Conservation (phyloP, 1,140 invertebrate genomes). For the Heliconius nattereri region DNA sequence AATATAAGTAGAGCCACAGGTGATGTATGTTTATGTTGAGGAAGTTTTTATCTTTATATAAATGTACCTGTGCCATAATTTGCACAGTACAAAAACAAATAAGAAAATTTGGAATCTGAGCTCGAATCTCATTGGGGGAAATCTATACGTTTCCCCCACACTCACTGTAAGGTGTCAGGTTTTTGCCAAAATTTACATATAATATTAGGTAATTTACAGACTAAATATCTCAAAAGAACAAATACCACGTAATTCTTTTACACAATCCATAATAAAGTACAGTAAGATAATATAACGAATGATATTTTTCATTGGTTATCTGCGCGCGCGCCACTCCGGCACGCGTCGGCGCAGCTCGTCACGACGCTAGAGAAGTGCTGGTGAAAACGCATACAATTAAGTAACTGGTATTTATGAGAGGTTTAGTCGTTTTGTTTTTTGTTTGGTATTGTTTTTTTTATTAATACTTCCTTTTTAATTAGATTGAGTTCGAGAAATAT, state of each 20-base stretch:
- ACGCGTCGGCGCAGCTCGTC: constrained; percentile 34
- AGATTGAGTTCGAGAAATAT: too few relatives aligned
- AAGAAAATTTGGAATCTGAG: too few relatives aligned
- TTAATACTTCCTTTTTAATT: background rate
- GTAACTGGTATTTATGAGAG: constrained; percentile 24
- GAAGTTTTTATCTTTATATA: too few relatives aligned
- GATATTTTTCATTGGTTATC: constrained; percentile 32
- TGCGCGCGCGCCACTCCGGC: constrained; percentile 38
- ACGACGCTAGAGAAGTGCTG: constrained; percentile 30
- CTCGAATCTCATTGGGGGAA: too few relatives aligned
- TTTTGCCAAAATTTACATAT: too few relatives aligned
- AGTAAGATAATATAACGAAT: background rate
- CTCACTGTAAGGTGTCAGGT: too few relatives aligned
- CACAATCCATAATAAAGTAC: background rate
- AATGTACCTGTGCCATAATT: too few relatives aligned
- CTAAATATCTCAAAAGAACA: background rate
- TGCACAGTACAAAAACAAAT: too few relatives aligned
- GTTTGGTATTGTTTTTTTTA: background rate
- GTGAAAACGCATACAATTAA: constrained; percentile 38
- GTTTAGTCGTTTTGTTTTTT: background rate
- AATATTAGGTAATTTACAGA: too few relatives aligned
- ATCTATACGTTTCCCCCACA: too few relatives aligned
- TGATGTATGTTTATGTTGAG: too few relatives aligned
- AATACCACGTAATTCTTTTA: background rate
- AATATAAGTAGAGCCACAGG: too few relatives aligned